Evolutionary conservation across 1,140 invertebrate species (phyloP).

Genomic region (Drosophila sp.): DNA sequence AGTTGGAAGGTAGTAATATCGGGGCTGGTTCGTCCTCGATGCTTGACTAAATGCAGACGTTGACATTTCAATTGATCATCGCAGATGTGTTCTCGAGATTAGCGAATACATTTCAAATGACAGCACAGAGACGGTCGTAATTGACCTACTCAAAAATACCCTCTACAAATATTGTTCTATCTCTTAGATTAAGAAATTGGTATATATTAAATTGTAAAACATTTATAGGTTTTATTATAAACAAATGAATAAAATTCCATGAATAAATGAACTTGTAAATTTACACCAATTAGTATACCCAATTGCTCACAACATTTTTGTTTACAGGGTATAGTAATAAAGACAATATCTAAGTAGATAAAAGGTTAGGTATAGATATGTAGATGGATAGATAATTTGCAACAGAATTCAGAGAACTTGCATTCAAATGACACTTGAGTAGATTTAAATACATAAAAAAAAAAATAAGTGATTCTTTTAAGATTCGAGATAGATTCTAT

Average conservation of each 20-base stretch:
- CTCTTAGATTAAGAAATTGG: background rate
- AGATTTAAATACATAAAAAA: background rate
- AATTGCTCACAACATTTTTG: too few species aligned
- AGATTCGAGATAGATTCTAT: background rate
- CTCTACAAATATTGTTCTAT: background rate
- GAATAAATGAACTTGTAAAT: too few species aligned
- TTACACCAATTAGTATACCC: too few species aligned
- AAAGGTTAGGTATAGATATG: slow-evolving; percentile 1
- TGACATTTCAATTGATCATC: slow-evolving; percentile 68
- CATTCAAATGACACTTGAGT: background rate
- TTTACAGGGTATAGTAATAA: background rate
- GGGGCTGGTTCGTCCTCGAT: slow-evolving; percentile 11
- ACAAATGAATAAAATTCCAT: too few species aligned
- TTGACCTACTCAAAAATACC: background rate
- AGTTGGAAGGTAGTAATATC: slow-evolving; percentile 16
- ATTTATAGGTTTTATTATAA: too few species aligned
- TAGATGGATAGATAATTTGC: slow-evolving; percentile 6
- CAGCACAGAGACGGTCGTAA: background rate
- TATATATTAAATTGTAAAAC: background rate
- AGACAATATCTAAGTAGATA: background rate
- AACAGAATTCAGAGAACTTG: background rate
- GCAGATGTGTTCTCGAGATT: slow-evolving; percentile 62
- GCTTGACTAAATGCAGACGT: slow-evolving; percentile 17
- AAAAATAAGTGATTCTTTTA: too few species aligned
- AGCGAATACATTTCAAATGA: slow-evolving; percentile 42